Percentiles rank a stretch among this genome's conserved stretches.
These are phyloP conservation scores for Zeuzera pyrina DNA, from an alignment of 2,888 invertebrate species.

Conservation along the genomic window DNA sequence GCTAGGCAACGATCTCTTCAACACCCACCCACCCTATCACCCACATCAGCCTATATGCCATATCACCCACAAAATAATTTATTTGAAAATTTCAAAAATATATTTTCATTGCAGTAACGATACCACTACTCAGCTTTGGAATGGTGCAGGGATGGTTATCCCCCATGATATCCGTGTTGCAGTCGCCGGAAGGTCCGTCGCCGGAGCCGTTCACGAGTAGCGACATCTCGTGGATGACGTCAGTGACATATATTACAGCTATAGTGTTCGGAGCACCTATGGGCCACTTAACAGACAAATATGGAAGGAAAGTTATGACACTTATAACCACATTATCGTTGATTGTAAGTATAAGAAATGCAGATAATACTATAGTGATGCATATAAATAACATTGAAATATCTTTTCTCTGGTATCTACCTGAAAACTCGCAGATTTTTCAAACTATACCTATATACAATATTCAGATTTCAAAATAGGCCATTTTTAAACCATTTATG, in stretches of 20 bases:
- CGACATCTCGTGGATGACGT: slow-evolving; percentile 59
- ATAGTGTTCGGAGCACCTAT: slow-evolving; percentile 58
- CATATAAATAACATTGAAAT: no score
- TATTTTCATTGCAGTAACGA: slow-evolving; percentile 42
- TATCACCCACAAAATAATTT: background rate
- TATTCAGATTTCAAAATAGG: no score
- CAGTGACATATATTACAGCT: slow-evolving; percentile 62
- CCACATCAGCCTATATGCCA: no score
- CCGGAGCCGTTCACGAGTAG: slow-evolving; percentile 39
- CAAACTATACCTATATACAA: no score
- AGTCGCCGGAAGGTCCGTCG: slow-evolving; percentile 43
- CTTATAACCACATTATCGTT: slow-evolving; percentile 50
- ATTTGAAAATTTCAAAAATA: background rate
- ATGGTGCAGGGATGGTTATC: slow-evolving; percentile 66
- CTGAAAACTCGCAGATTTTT: no score
- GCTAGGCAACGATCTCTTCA: no score
- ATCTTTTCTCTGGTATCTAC: no score
- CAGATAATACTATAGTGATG: no score
- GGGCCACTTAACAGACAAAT: slow-evolving; percentile 57
- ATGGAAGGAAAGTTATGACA: slow-evolving; percentile 57
- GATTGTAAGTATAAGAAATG: slow-evolving; percentile 58
- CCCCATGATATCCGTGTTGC: slow-evolving; percentile 56
- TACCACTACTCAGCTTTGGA: slow-evolving; percentile 57
- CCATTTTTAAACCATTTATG: no score
- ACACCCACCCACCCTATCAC: no score